These are phyloP conservation scores for Microplitis demolitor DNA, from an alignment of 1,140 invertebrate species.

Conservation along the genomic window DNA sequence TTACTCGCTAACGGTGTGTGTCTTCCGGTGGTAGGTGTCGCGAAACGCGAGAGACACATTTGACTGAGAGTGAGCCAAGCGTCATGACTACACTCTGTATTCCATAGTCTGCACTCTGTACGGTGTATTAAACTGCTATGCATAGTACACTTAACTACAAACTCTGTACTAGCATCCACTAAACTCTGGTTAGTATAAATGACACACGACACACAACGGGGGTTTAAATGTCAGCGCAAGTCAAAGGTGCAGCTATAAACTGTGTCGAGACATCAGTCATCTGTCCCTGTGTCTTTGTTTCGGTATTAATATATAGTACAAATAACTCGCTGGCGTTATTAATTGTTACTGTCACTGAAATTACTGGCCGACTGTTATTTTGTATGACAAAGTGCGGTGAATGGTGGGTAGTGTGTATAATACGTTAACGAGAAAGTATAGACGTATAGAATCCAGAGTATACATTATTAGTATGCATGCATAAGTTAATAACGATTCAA, in stretches of 20 bases:
- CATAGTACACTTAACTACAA: too few relatives aligned
- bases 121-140: too few relatives aligned
- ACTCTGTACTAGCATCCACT: too few relatives aligned
- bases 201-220: neutral
- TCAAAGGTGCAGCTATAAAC: constrained; percentile 1
- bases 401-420: neutral
- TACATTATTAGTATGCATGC: too few relatives aligned
- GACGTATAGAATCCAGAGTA: too few relatives aligned
- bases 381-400: neutral
- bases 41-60: constrained; percentile 3
- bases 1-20: neutral
- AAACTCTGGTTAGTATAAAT: too few relatives aligned
- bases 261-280: constrained; percentile 4
- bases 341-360: constrained; percentile 2
- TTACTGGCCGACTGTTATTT: neutral
- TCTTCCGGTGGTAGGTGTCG: constrained; percentile 3
- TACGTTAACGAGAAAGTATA: neutral
- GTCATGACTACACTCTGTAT: neutral
- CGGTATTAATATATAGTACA: neutral
- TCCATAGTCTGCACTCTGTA: too few relatives aligned
- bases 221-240: neutral
- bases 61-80: constrained; percentile 24
- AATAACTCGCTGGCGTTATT: neutral
- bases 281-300: neutral
- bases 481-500: too few relatives aligned